Conservation (phyloP, 2,113 vertebrate genomes). For the Typhlomys cinereus region DNA sequence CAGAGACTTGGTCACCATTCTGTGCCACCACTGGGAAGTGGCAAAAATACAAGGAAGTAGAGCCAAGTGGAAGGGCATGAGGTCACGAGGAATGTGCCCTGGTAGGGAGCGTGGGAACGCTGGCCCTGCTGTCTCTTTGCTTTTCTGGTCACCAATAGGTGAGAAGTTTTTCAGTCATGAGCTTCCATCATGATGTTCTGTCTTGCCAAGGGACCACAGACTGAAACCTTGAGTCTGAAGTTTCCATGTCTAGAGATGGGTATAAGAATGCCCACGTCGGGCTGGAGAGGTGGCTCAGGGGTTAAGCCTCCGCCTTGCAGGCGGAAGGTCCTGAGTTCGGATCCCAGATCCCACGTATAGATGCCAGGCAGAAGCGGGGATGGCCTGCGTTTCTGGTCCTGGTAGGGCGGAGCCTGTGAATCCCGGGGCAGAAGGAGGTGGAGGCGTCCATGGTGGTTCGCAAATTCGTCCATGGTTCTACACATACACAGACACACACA, state of each 20-base stretch:
- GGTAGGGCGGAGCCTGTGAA: no score
- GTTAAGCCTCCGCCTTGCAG: no score
- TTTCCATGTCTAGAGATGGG: not conserved
- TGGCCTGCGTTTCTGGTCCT: no score
- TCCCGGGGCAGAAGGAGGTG: no score
- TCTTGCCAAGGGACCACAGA: not conserved
- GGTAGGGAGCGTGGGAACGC: not conserved
- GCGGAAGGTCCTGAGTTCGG: no score
- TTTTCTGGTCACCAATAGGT: not conserved
- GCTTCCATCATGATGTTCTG: not conserved
- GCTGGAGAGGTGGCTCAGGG: no score
- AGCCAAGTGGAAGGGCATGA: not conserved
- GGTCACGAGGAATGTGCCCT: not conserved
- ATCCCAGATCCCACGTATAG: no score
- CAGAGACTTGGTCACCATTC: not conserved
- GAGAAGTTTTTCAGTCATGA: not conserved
- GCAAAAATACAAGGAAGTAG: not conserved
- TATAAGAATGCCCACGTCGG: not conserved
- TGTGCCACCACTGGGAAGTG: not conserved
- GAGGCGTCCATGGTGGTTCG: no score
- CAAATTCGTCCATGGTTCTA: no score
- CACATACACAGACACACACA: no score
- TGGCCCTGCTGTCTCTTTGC: not conserved
- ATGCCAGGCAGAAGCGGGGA: no score
- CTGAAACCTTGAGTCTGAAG: not conserved